These are phyloP conservation scores for Megaceryle maxima DNA, from an alignment of 2,113 vertebrate genomes.

Conservation along the genomic window DNA sequence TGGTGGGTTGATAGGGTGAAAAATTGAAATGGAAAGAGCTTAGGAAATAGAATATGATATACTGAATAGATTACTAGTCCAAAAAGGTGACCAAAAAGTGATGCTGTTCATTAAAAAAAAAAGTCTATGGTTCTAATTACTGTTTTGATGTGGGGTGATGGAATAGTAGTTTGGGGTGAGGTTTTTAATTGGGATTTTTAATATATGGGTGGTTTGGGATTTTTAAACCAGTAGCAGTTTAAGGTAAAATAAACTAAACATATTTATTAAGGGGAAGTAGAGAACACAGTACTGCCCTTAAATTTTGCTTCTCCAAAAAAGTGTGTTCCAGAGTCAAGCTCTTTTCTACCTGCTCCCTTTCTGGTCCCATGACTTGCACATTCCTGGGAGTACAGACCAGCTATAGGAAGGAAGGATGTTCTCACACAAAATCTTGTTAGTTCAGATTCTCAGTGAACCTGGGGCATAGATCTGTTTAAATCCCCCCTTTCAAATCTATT, in stretches of 20 bases:
- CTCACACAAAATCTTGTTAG: neutral
- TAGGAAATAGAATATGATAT: neutral
- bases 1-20: neutral
- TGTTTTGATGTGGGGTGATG: neutral
- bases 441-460: neutral
- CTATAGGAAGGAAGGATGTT: neutral
- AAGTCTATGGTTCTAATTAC: neutral
- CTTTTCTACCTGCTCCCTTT: neutral
- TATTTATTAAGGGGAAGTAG: neutral
- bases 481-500: neutral
- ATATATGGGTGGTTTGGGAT: neutral
- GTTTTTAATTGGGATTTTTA: rapidly evolving
- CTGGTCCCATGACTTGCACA: neutral
- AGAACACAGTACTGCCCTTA: neutral
- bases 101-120: neutral
- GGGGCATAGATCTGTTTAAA: neutral
- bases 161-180: rapidly evolving
- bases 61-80: neutral
- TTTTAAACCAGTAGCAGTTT: neutral
- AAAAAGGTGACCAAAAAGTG: neutral
- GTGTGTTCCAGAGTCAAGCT: neutral
- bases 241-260: neutral
- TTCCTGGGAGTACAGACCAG: neutral
- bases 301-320: neutral
- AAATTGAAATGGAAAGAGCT: neutral